Base-by-base conservation (phyloP, 1,140 invertebrate genomes). In the Aphis craccivora region DNA sequence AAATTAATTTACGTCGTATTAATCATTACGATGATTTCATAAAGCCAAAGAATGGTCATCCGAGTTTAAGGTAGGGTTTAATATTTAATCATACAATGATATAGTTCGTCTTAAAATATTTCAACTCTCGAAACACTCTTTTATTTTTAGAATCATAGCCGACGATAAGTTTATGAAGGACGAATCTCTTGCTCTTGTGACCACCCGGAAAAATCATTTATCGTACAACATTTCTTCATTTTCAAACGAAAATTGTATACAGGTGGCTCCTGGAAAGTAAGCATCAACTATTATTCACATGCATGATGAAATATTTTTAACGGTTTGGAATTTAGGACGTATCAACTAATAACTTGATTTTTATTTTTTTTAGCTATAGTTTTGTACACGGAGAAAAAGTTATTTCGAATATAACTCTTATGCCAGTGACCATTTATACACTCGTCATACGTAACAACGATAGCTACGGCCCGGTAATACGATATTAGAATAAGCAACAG, bases 41-140 rank as follows among this genome's bases (percentile, higher is more conserved):
- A 48, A 92, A 92, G n/a, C n/a, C 90, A 25, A 92, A 92, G 83
- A 76, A 92, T 45, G 90, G 90, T 3, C n/a, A 92, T 51, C 76
- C 90, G 3, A 92, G 14, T 35, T 30, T 92, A 23, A 81, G 90
- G 90, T 91, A 22, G 4, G 35, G 11, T 76, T n/a, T 25, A 37
- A 18, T 30, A 7, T 76, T n/a, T 25, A 37, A 18, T 30, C 40
- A 18, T 48, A n/a, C 7, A n/a, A 30, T 18, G 0, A 6, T 45
- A 18, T n/a, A 20, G 18, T 48, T 11, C 11, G 2, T 14, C 11
- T n/a, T 22, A 4, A 20, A 81, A 81, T 18, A 35, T 22, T 45
- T 87, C 5, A 20, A 30, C 23, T 2, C 5, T 2, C 11, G 6
- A 87, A 20, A 20, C 45, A 88, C 23, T 76, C 60, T 88, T 35